phyloP scores from a whole-genome alignment of 2,797 vertebrate species.

The Macropodus opercularis region DNA sequence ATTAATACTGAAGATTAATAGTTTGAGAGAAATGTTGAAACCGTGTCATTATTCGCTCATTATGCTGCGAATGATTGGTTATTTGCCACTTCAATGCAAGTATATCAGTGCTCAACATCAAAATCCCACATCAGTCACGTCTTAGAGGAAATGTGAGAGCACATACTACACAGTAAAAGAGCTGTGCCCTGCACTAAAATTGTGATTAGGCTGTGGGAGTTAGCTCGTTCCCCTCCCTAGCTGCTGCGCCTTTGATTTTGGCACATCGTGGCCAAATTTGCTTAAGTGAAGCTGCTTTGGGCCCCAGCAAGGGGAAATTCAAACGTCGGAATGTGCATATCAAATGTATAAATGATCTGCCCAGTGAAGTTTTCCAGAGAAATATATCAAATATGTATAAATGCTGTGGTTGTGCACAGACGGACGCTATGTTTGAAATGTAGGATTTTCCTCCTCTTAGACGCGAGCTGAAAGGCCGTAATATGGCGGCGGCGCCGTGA shows the following conservation, averaged over 20 bases:
- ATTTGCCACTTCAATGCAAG: not conserved
- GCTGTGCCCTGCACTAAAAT: not conserved
- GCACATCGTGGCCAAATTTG: not conserved
- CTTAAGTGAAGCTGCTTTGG: not conserved
- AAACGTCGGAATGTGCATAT: not conserved
- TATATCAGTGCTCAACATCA: not conserved
- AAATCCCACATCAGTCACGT: not conserved
- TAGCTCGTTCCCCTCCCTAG: not conserved
- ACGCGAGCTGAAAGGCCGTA: slow-evolving; percentile 14
- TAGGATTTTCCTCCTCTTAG: not conserved
- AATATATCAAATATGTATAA: not conserved
- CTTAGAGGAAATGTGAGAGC: not conserved
- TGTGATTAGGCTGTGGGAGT: not conserved
- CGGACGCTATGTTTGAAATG: not conserved
- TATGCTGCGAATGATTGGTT: not conserved
- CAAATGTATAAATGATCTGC: slow-evolving; percentile 6
- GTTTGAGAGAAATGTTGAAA: not conserved
- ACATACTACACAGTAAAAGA: not conserved
- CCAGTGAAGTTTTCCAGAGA: not conserved
- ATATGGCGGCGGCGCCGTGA: slow-evolving; percentile 1
- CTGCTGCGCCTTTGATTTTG: not conserved
- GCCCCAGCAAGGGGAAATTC: not conserved
- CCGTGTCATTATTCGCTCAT: not conserved
- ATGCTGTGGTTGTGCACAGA: slow-evolving; percentile 4
- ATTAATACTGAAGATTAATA: not conserved